phyloP scores from a whole-genome alignment of 35 echinoderm and acorn worm genomes.

The Apostichopus japonicus region DNA sequence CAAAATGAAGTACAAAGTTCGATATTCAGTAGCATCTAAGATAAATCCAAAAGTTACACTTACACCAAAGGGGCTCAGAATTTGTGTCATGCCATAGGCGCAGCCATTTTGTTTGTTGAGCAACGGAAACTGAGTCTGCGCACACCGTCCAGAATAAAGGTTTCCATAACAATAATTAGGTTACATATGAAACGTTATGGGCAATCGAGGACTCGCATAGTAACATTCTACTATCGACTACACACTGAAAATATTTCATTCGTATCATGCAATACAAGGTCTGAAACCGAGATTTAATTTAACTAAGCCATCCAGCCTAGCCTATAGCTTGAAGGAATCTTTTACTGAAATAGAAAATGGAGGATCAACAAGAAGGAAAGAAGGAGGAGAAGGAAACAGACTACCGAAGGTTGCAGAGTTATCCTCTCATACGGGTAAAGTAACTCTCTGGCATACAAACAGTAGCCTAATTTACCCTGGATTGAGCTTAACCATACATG shows the following conservation, averaged over 20 bases:
- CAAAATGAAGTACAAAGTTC: no score
- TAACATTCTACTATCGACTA: no score
- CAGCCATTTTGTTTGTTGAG: neutral
- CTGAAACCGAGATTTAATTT: no score
- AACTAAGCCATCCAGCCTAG: no score
- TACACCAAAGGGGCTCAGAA: no score
- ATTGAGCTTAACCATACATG: neutral
- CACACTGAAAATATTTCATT: no score
- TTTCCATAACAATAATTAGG: conserved; percentile 51
- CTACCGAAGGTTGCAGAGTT: conserved; percentile 90
- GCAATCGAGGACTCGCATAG: no score
- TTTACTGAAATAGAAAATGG: conserved; percentile 56
- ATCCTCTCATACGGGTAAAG: conserved; percentile 93
- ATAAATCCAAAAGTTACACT: no score
- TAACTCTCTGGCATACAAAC: neutral
- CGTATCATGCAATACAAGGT: no score
- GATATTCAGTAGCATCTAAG: no score
- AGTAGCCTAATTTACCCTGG: neutral
- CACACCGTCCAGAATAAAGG: neutral
- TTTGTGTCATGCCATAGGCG: neutral
- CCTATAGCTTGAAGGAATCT: no score
- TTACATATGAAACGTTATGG: no score
- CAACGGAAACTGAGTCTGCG: neutral
- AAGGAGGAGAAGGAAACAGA: conserved; percentile 99
- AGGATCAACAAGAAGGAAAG: conserved; percentile 92